phyloP scores from a whole-genome alignment of 2,888 invertebrate species.

The Drosophila nr. perissopoda region DNA sequence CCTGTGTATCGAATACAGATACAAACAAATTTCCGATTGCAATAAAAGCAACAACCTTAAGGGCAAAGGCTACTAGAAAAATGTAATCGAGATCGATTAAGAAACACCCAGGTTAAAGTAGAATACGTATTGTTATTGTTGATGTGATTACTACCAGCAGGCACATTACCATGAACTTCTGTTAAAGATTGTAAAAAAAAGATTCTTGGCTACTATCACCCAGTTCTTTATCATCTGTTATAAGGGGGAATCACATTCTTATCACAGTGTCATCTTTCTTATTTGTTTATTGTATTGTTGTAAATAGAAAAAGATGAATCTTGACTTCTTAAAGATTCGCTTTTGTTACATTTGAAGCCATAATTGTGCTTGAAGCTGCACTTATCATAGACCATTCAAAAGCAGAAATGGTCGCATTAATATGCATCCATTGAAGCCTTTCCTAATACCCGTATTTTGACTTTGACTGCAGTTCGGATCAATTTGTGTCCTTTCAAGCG shows the following conservation, averaged over 20 bases:
- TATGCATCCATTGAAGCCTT: slow-evolving; percentile 25
- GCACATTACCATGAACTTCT: not conserved
- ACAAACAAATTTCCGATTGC: not conserved
- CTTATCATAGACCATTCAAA: not conserved
- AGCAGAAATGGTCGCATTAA: slow-evolving; percentile 16
- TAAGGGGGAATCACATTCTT: not conserved
- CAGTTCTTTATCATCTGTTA: not conserved
- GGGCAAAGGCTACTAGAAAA: no score
- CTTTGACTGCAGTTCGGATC: slow-evolving; percentile 40
- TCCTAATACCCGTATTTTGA: slow-evolving; percentile 28
- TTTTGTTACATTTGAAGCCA: not conserved
- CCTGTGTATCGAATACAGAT: not conserved
- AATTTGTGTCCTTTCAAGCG: slow-evolving; percentile 22
- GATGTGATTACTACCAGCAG: not conserved
- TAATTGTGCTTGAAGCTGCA: not conserved
- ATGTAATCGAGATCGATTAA: not conserved
- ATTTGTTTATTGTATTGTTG: not conserved
- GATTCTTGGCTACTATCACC: not conserved
- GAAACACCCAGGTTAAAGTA: not conserved
- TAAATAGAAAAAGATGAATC: no score
- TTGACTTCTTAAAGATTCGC: not conserved
- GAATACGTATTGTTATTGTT: not conserved
- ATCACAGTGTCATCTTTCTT: not conserved
- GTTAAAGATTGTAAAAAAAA: not conserved
- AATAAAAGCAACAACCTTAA: not conserved